Evolutionary conservation across 2,888 invertebrate genomes (phyloP).

Genomic region (Archaeoteleia sp.): DNA sequence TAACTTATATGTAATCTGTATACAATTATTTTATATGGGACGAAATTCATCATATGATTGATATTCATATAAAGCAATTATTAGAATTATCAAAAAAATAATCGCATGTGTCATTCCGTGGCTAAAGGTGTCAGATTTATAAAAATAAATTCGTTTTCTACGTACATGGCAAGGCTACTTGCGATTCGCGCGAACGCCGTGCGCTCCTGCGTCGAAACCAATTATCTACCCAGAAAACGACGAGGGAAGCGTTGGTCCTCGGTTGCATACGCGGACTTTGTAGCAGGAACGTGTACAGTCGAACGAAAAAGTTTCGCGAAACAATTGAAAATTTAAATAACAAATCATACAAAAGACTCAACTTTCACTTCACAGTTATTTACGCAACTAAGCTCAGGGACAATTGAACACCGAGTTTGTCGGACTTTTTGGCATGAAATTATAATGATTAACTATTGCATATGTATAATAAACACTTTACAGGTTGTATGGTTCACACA

Average conservation of each 20-base stretch:
- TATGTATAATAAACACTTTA: slow-evolving; percentile 40
- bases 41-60: not conserved
- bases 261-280: slow-evolving; percentile 49
- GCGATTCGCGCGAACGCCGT: slow-evolving; percentile 49
- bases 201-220: slow-evolving; percentile 49
- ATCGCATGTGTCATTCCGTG: slow-evolving; percentile 20
- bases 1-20: too few species aligned
- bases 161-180: slow-evolving; percentile 42
- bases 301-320: slow-evolving; percentile 39
- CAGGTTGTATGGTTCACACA: slow-evolving; percentile 33
- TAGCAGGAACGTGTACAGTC: slow-evolving; percentile 53
- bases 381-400: too few species aligned
- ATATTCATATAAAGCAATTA: not conserved
- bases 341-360: slow-evolving; percentile 11
- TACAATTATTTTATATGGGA: too few species aligned
- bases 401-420: slow-evolving; percentile 34
- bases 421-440: slow-evolving; percentile 36
- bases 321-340: too few species aligned
- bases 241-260: slow-evolving; percentile 46
- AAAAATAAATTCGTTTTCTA: slow-evolving; percentile 47
- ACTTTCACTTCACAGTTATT: slow-evolving; percentile 25
- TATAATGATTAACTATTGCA: slow-evolving; percentile 18
- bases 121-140: slow-evolving; percentile 42
- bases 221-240: slow-evolving; percentile 47
- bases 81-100: not conserved